Percentiles rank a stretch among this genome's conserved stretches.
Conservation (phyloP, 2,113 vertebrate species). For the Ploceus nigricollis region DNA sequence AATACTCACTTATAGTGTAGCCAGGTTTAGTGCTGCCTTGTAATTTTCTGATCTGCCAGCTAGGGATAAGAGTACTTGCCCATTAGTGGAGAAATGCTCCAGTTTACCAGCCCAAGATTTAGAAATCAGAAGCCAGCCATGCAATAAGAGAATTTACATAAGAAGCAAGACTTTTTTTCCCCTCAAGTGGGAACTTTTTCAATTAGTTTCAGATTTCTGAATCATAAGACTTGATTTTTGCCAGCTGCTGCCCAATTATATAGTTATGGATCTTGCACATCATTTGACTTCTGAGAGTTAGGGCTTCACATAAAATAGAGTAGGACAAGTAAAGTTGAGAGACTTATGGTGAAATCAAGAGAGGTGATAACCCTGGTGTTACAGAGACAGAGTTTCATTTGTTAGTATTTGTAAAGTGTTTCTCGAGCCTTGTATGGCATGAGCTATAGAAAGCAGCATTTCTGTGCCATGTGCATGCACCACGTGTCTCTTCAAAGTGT, state of each 20-base stretch:
- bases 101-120: constrained; percentile 20
- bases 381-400: background rate
- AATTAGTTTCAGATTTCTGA: background rate
- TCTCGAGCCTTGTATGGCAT: background rate
- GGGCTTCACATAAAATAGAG: background rate
- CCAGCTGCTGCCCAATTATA: background rate
- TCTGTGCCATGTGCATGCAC: background rate
- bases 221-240: background rate
- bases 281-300: background rate
- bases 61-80: background rate
- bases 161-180: background rate
- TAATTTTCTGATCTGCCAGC: constrained; percentile 11
- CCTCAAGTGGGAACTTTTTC: background rate
- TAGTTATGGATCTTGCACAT: background rate
- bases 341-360: background rate
- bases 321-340: background rate
- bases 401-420: background rate
- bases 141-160: background rate
- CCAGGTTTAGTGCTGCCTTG: constrained; percentile 11
- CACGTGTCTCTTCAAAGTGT: background rate
- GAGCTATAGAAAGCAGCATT: background rate
- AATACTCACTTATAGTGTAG: background rate
- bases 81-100: background rate
- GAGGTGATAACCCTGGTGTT: background rate
- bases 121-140: background rate